Evolutionary conservation across 2,797 vertebrate genomes (phyloP), one percentile per base, ranked within the genome.

Genomic region (Hapalemur alaotrensis): DNA sequence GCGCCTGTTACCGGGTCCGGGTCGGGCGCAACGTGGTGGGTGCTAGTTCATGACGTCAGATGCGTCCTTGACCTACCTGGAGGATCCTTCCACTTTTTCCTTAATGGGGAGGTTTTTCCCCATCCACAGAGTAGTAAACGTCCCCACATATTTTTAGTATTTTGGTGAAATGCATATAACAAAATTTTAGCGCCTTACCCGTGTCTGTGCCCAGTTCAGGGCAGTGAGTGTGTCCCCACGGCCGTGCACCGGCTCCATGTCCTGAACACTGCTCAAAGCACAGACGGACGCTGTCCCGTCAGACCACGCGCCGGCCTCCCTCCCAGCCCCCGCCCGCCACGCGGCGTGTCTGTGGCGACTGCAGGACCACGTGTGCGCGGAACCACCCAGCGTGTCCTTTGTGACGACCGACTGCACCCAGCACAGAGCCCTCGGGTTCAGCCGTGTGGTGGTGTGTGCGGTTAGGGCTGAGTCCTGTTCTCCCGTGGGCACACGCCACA

Each of bases 311-410:
- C 41, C 9, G 38, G 0, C 5, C 35, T 38, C 43, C 35, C 14
- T 2, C 46, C 48, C 18, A 0, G 20, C 38, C 5, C n/a, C n/a
- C 0, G 10, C 2, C 28, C 30, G 32, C 18, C 13, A 2, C 1
- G 6, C 25, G 5, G 0, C n/a, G 48, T 7, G 28, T 38, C 67
- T 6, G 12, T 13, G 76, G 41, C 11, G 5, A 35, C 38, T 28
- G 57, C 1, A 28, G 78, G 41, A 15, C 43, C 57, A 20, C 57
- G 1, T 5, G 0, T 0, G 15, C 25, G 50, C 17, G 35, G 35
- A 23, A 1, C 20, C 11, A 20, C 0, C 3, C 12, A 5, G 8
- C 0, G 2, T 38, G 69, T 46, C 35, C 35, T 35, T n/a, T 0
- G 38, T 14, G 43, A 7, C 52, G 3, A 17, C 18, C 59, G 22